Percentiles rank a stretch among this genome's conserved stretches.
Conservation (phyloP, 2,797 vertebrate species). For the Psittacula echo region DNA sequence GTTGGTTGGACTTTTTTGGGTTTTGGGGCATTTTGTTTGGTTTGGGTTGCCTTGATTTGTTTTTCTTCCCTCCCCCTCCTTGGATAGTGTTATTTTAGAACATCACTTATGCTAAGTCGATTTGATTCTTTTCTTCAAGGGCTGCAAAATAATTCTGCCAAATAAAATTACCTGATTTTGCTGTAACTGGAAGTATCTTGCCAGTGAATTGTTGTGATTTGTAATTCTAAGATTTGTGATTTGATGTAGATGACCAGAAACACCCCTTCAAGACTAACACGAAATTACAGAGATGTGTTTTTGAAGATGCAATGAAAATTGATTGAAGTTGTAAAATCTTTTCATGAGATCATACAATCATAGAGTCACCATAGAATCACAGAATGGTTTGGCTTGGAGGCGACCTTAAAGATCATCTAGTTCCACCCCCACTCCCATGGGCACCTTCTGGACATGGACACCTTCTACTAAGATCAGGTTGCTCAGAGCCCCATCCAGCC, state of each 20-base stretch:
- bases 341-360: not conserved
- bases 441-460: not conserved
- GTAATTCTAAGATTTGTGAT: not conserved
- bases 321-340: not conserved
- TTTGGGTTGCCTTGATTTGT: not conserved
- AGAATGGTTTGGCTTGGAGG: not conserved
- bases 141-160: not conserved
- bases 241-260: not conserved
- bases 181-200: not conserved
- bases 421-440: not conserved
- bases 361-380: not conserved
- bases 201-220: not conserved
- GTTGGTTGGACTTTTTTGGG: not conserved
- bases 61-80: not conserved
- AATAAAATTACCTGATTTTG: conserved; percentile 1
- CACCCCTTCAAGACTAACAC: not conserved
- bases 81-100: not conserved
- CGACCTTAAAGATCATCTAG: not conserved
- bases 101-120: not conserved
- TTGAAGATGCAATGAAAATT: not conserved
- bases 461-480: not conserved
- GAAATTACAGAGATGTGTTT: not conserved
- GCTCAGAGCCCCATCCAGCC: not conserved
- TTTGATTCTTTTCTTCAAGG: not conserved
- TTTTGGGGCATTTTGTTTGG: not conserved